Base-by-base conservation (phyloP, 2,797 vertebrate species). In the Tarsius wallacei region DNA sequence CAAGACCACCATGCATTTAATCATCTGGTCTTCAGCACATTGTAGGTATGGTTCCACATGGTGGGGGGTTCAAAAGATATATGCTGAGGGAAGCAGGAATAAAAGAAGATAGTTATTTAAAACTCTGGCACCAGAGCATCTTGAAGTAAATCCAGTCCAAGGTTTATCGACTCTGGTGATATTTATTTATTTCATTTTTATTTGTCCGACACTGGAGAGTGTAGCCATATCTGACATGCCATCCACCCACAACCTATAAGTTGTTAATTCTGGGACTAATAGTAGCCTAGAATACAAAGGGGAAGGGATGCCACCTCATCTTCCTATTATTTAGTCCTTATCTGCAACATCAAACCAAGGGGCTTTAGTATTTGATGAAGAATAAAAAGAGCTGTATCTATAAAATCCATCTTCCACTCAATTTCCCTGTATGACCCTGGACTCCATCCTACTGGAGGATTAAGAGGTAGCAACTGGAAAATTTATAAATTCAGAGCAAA, bases 61-160 rank as follows among this genome's bases (percentile, higher is more conserved):
- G 19, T 91, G 13, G 49, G 26, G 26, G 76, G 31, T 31, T 74
- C 59, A 78, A 71, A 61, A 70, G n/a, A 70, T 61, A 17, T 36
- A 88, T 51, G 71, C 31, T 17, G n/a, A 74, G 86, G 51, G 12
- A 77, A 64, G 19, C 17, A 7, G 11, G 7, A 12, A 51, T 73
- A 77, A 90, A 90, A 42, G 28, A 93, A 81, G 28, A 78, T 5
- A 70, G 5, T 49, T 68, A 84, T 84, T 33, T 90, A 80, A 83
- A 96, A 94, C 9, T 26, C 17, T 19, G 15, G n/a, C 4, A 88
- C 66, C 24, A 66, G 66, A 10, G 17, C 49, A 64, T 84, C 26
- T 63, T 94, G 61, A 92, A 64, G 7, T 80, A 84, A 84, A 80
- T 57, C 22, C 12, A 84, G 74, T 57, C 22, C 12, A 84, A 81